These are phyloP conservation scores for Lordiphosa mommai DNA, from an alignment of 1,140 invertebrate species.

Conservation along the genomic window DNA sequence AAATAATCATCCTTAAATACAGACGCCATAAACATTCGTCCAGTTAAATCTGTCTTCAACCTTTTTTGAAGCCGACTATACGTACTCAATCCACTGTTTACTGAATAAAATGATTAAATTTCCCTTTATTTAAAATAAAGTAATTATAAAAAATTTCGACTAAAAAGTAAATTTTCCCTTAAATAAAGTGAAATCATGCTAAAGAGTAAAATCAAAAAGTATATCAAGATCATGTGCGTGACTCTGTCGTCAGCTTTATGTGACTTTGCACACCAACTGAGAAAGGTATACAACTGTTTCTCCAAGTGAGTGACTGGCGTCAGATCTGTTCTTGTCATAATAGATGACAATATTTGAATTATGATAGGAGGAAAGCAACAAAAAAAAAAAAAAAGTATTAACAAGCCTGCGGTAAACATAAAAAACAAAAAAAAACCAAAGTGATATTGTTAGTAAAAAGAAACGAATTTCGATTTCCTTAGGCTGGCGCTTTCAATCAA, in stretches of 20 bases:
- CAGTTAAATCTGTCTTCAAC: too few relatives aligned
- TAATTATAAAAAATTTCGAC: too few relatives aligned
- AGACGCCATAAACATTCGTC: too few relatives aligned
- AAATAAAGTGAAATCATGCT: background rate
- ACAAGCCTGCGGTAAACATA: constrained; percentile 27
- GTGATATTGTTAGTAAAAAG: background rate
- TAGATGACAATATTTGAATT: constrained; percentile 75
- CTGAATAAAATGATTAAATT: too few relatives aligned
- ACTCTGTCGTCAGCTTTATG: constrained; percentile 23
- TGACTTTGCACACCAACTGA: constrained; percentile 4
- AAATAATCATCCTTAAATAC: too few relatives aligned
- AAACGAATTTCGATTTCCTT: background rate
- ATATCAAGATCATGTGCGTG: constrained; percentile 22
- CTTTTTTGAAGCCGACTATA: too few relatives aligned
- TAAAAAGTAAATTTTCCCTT: too few relatives aligned
- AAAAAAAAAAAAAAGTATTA: background rate
- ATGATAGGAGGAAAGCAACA: constrained; percentile 47
- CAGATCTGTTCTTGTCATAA: constrained; percentile 36
- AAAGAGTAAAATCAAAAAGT: background rate
- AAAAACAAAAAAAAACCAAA: constrained; percentile 14
- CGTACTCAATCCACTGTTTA: too few relatives aligned
- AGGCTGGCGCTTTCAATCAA: constrained; percentile 59
- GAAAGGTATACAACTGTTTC: constrained; percentile 9
- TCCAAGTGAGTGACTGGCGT: constrained; percentile 52
- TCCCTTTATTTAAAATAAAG: too few relatives aligned